phyloP scores from a whole-genome alignment of 2,113 vertebrate species.

The Perca schrenkii region DNA sequence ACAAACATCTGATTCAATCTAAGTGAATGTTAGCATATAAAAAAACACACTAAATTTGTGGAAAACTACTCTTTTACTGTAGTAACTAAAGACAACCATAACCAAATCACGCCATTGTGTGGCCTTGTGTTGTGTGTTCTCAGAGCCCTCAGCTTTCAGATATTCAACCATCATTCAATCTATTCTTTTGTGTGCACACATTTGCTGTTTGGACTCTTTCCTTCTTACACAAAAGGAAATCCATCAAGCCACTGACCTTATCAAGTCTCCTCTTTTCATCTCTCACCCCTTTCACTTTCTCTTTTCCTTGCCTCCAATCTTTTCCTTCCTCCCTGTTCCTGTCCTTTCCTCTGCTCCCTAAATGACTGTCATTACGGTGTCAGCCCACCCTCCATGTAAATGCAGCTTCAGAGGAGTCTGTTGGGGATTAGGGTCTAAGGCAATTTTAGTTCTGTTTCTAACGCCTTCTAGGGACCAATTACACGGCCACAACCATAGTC shows the following conservation, averaged over 20 bases:
- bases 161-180: conserved; percentile 28
- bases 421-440: conserved; percentile 2
- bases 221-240: conserved; percentile 41
- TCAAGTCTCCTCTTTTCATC: conserved; percentile 31
- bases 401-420: conserved; percentile 53
- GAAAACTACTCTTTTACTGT: neutral
- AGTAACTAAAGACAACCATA: conserved; percentile 6
- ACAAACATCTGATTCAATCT: conserved; percentile 37
- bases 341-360: conserved; percentile 53
- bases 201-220: conserved; percentile 26
- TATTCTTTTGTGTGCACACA: conserved; percentile 17
- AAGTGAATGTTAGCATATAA: conserved; percentile 30
- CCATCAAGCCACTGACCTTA: conserved; percentile 38
- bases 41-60: conserved; percentile 28
- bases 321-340: conserved; percentile 43
- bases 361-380: conserved; percentile 79
- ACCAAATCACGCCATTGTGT: conserved; percentile 4
- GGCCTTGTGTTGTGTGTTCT: neutral
- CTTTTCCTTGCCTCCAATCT: conserved; percentile 41
- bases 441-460: conserved; percentile 59
- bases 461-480: conserved; percentile 70
- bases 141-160: neutral
- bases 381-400: conserved; percentile 71
- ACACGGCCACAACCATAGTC: conserved; percentile 63
- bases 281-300: conserved; percentile 20